Base-by-base conservation (phyloP, 2,888 invertebrate species). In the Drosophila anomelani region DNA sequence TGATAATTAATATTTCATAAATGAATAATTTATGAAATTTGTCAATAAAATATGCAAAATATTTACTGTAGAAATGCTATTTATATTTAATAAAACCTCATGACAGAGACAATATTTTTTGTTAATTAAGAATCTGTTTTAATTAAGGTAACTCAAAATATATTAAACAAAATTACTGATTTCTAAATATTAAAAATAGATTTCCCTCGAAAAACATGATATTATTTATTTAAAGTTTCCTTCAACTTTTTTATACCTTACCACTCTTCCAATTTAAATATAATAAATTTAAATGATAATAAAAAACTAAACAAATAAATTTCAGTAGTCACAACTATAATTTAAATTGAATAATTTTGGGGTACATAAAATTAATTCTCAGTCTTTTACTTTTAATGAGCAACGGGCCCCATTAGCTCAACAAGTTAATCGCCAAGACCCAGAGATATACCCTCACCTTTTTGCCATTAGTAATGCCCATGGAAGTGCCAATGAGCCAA, bases 401-500 rank as follows among this genome's bases (percentile, higher is more conserved):
- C 51, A 15, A 34, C 10, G 1, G 13, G 13, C 34, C 51, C 51
- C 51, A 51, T 51, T 51, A 51, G 51, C 51, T 23, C 34, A 36
- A 51, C 39, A 57, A n/a, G 12, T 56, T 41, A 20, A 23, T 41
- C 68, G 63, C 39, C 23, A 6, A n/a, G 38, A 23, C 51, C 20
- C 34, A 34, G 51, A 51, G 51, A 15, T 20, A 68, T 44, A 64
- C 34, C 59, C 63, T 39, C 58, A 51, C n/a, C 38, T 10, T 44
- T n/a, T 15, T 17, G 53, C 20, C 71, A 85, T 88, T 80, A 82
- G 83, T 78, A 78, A 76, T 85, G 88, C 78, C 88, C 83, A 88
- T 75, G 86, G 80, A 83, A 78, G 88, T 88, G 88, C 78, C 82
- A 83, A 77, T 76, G 80, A 76, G 88, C 78, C 83, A 88, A 75